Conservation (phyloP, 2,888 invertebrate genomes). For the Tethea ocularis region DNA sequence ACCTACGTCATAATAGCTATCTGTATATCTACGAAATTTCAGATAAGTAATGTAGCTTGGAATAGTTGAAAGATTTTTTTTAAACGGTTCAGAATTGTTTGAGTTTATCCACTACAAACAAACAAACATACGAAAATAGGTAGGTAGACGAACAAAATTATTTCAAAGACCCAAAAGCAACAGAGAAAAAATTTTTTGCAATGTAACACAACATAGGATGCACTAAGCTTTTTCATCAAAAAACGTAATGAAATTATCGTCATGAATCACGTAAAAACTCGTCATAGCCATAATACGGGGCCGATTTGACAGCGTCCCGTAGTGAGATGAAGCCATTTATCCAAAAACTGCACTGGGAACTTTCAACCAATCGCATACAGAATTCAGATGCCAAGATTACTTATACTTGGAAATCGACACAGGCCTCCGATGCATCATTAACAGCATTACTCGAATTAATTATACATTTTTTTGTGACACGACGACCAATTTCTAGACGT, state of each 20-base stretch:
- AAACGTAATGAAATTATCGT: slow-evolving; percentile 61
- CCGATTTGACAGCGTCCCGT: slow-evolving; percentile 52
- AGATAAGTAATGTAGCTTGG: too few species aligned
- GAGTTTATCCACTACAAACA: too few species aligned
- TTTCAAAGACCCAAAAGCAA: not conserved
- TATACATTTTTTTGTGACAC: slow-evolving; percentile 50
- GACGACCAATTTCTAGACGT: slow-evolving; percentile 41
- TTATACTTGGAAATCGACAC: slow-evolving; percentile 79
- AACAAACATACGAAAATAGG: too few species aligned
- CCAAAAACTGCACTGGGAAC: slow-evolving; percentile 65
- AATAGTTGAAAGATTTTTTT: too few species aligned
- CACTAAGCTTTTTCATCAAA: not conserved
- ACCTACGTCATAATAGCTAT: too few species aligned
- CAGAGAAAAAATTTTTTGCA: not conserved
- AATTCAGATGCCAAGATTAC: slow-evolving; percentile 75
- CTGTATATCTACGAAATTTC: too few species aligned
- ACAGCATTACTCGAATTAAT: slow-evolving; percentile 76
- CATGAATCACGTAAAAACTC: slow-evolving; percentile 55
- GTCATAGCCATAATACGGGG: slow-evolving; percentile 61
- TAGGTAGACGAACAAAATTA: not conserved
- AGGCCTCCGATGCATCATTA: slow-evolving; percentile 72
- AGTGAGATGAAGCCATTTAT: slow-evolving; percentile 79
- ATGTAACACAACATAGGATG: not conserved
- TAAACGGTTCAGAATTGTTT: too few species aligned
- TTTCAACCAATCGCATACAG: slow-evolving; percentile 67